phyloP scores from a whole-genome alignment of 2,888 invertebrate species.

The Enchytraeus crypticus region DNA sequence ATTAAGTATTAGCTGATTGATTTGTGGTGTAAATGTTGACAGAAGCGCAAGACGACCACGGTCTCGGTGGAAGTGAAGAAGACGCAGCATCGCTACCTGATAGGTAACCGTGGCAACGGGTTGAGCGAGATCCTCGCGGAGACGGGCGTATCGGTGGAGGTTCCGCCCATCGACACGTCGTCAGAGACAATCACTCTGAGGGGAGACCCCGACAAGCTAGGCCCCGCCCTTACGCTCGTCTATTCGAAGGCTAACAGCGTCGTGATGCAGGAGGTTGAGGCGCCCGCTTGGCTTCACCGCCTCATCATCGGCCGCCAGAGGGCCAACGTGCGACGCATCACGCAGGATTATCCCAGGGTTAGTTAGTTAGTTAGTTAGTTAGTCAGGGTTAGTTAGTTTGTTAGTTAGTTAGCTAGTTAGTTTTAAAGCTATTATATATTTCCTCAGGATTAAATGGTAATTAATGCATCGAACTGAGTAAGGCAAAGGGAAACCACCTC shows the following conservation, averaged over 20 bases:
- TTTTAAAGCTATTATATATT: conserved; percentile 22
- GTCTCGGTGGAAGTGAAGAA: conserved; percentile 87
- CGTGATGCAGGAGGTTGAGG: conserved; percentile 73
- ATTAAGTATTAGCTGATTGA: too few relatives aligned
- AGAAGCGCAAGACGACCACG: conserved; percentile 67
- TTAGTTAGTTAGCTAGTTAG: too few relatives aligned
- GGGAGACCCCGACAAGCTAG: conserved; percentile 79
- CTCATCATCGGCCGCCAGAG: conserved; percentile 95
- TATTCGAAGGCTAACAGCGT: conserved; percentile 87
- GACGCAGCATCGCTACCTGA: conserved; percentile 91
- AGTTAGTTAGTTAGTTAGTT: too few relatives aligned
- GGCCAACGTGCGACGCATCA: conserved; percentile 80
- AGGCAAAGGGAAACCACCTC: too few relatives aligned
- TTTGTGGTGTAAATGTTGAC: too few relatives aligned
- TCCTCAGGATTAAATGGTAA: too few relatives aligned
- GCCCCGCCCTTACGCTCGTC: conserved; percentile 58
- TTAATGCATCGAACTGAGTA: too few relatives aligned
- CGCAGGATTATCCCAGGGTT: conserved; percentile 66
- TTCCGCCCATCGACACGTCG: conserved; percentile 70
- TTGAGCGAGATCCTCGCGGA: conserved; percentile 87
- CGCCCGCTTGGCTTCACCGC: conserved; percentile 93
- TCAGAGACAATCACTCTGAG: conserved; percentile 87
- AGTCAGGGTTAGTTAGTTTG: too few relatives aligned
- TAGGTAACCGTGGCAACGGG: conserved; percentile 74
- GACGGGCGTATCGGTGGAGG: conserved; percentile 86